Evolutionary conservation across 53 echinoderm and acorn worm species (phyloP), one percentile per base, ranked within the genome.

Genomic region (Luidia sarsii): DNA sequence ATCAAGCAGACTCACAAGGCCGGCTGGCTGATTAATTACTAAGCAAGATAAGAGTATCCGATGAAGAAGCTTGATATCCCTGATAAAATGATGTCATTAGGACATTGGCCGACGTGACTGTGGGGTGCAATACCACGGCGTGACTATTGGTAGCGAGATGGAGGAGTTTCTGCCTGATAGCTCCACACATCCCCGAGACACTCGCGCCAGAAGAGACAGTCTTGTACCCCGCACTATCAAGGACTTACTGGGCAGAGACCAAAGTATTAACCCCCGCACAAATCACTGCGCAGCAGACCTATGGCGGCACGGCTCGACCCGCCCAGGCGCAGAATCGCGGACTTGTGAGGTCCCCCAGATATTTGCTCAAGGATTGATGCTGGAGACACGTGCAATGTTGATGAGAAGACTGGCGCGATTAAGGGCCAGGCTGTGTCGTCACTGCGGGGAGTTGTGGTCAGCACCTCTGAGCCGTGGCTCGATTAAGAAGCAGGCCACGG

Each of bases 21-120:
- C 16, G 6, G 13, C 57, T 25, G n/a, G 41, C 74, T 74, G 74
- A 74, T 74, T 74, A 57, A 74, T 74, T 24, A 23, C 27, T 34
- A 41, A 50, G 50, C 5, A 20, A 2, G 24, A 11, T n/a, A n/a
- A n/a, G n/a, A n/a, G n/a, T n/a, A n/a, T n/a, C 41, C 45, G 77
- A 77, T 77, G 77, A 34, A 1, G 31, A 55, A 19, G 32, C 31
- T 20, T 43, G 77, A 77, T 67, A 67, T 67, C 67, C 67, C 43
- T 67, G 67, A 67, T 77, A 77, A 77, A 60, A 60, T 46, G 59
- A 60, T 74, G 46, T 60, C 61, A 60, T 60, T 77, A 61, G 15
- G 77, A 77, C 45, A 61, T 30, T 61, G 2, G 19, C n/a, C 30
- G 32, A 77, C 77, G 77, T 77, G 77, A 77, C 2, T 22, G 51